phyloP scores from a whole-genome alignment of 2,113 vertebrate species.

The Peucedramus taeniatus region DNA sequence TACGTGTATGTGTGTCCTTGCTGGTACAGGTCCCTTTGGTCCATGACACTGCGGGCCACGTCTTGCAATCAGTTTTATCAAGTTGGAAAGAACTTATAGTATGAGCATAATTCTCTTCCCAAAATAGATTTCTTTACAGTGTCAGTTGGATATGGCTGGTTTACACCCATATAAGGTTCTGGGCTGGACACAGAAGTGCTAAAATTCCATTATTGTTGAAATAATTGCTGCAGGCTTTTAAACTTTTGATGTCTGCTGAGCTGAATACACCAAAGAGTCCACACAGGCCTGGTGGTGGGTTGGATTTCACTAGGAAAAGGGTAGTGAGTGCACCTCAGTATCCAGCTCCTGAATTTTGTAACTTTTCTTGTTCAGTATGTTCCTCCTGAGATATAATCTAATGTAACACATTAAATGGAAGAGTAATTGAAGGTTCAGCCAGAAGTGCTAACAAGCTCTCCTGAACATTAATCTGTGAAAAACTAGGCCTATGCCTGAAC shows the following conservation, averaged over 20 bases:
- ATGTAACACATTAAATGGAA: neutral
- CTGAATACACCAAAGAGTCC: neutral
- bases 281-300: neutral
- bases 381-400: neutral
- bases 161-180: neutral
- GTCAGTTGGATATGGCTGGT: neutral
- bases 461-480: neutral
- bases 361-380: fast-evolving
- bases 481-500: fast-evolving
- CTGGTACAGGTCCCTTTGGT: neutral
- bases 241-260: neutral
- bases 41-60: fast-evolving
- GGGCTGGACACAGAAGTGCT: neutral
- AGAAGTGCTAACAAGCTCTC: neutral
- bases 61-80: neutral
- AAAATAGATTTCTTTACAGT: neutral
- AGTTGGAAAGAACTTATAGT: neutral
- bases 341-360: neutral
- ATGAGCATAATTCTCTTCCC: neutral
- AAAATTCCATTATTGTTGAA: neutral
- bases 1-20: fast-evolving
- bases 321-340: fast-evolving
- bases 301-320: neutral
- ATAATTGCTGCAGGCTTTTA: neutral
- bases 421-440: neutral